Conservation (phyloP, 2,888 invertebrate genomes). For the Loripinus fragilis region DNA sequence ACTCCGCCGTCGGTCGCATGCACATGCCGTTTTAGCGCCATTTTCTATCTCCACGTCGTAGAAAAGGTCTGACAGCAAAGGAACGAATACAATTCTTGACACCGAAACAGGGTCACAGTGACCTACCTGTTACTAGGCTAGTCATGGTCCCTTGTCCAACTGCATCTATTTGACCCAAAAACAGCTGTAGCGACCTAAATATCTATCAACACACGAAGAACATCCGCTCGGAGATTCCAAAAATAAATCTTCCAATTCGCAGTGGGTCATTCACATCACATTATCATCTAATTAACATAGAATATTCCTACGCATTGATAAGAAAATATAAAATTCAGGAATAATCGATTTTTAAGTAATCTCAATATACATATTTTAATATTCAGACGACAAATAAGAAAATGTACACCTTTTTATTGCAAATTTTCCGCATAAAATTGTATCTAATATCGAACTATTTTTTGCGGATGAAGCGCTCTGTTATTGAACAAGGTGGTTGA, state of each 20-base stretch:
- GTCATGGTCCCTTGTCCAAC: constrained; percentile 68
- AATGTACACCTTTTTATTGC: too few species aligned
- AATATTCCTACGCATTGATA: constrained; percentile 58
- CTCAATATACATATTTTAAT: not conserved
- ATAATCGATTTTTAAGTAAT: not conserved
- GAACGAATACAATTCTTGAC: not conserved
- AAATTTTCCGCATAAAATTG: not conserved
- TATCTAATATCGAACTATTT: constrained; percentile 20
- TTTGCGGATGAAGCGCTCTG: constrained; percentile 12
- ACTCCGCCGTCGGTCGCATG: not conserved
- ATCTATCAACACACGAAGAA: constrained; percentile 71
- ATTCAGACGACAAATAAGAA: too few species aligned
- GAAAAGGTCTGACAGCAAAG: constrained; percentile 51
- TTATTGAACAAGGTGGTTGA: constrained; percentile 40
- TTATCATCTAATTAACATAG: constrained; percentile 68
- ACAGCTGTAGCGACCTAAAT: constrained; percentile 74
- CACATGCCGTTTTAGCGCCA: constrained; percentile 73
- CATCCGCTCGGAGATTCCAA: constrained; percentile 73
- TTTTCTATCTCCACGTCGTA: constrained; percentile 62
- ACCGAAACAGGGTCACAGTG: constrained; percentile 5
- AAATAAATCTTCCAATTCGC: constrained; percentile 73
- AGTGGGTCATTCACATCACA: constrained; percentile 70
- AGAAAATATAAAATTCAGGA: constrained; percentile 1
- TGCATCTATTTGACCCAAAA: constrained; percentile 74
- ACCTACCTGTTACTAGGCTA: constrained; percentile 71